phyloP scores from a whole-genome alignment of 1,140 invertebrate genomes.

The Drosophila kurseongensis region DNA sequence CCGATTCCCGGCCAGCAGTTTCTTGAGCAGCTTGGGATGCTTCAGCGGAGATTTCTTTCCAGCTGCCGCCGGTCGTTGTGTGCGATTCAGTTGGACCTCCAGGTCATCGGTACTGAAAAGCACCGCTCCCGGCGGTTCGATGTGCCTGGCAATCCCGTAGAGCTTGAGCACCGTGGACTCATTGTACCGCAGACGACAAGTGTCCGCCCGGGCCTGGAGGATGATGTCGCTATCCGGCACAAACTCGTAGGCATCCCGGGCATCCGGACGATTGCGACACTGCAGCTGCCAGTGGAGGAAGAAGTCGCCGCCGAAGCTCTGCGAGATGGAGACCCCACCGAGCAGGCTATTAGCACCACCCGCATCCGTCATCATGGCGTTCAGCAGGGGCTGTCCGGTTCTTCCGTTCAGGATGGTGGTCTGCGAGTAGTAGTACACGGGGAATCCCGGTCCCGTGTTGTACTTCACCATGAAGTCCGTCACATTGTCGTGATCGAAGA shows the following conservation, averaged over 20 bases:
- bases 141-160: constrained; percentile 89
- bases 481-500: constrained; percentile 92
- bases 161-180: constrained; percentile 88
- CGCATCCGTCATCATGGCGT: constrained; percentile 88
- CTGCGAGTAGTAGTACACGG: constrained; percentile 91
- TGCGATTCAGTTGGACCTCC: constrained; percentile 79
- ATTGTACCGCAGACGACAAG: constrained; percentile 91
- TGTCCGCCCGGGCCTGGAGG: constrained; percentile 88
- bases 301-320: constrained; percentile 82
- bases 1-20: constrained; percentile 68
- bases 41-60: constrained; percentile 77
- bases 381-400: constrained; percentile 88
- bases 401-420: constrained; percentile 89
- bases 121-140: constrained; percentile 88
- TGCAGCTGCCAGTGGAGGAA: constrained; percentile 84
- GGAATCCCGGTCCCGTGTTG: constrained; percentile 90
- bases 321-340: constrained; percentile 80
- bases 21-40: constrained; percentile 83
- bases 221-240: constrained; percentile 88
- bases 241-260: constrained; percentile 88
- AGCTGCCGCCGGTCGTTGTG: constrained; percentile 54
- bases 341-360: constrained; percentile 87
- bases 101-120: constrained; percentile 88
- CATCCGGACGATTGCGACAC: constrained; percentile 85
- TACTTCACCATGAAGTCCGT: constrained; percentile 94